A percentile compares a stretch with the other conserved stretches of the same genome.
Conservation (phyloP, 1,140 invertebrate genomes). For the Pygmarrhopalites habei region DNA sequence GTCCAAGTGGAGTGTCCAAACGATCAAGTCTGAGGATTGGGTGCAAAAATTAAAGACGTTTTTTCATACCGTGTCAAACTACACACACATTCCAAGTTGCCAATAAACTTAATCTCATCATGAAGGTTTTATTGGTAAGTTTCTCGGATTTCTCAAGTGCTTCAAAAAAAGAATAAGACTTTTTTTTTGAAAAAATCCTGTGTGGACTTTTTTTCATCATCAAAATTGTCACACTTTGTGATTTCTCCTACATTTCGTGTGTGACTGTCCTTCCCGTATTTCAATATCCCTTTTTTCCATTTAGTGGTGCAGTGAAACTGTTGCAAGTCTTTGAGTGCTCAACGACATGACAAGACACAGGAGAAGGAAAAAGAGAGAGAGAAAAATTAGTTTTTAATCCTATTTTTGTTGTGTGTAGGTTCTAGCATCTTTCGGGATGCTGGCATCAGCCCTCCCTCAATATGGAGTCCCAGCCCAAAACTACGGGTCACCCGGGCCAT, state of each 20-base stretch:
- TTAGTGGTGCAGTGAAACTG: too few relatives aligned
- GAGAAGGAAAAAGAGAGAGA: background rate
- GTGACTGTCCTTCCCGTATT: background rate
- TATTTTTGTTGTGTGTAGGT: constrained; percentile 44
- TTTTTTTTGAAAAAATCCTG: background rate
- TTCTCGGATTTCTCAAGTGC: background rate
- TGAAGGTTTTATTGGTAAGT: constrained; percentile 2
- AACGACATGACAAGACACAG: background rate
- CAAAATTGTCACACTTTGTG: background rate
- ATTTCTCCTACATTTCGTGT: background rate
- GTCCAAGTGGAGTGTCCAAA: background rate
- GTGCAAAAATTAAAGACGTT: background rate
- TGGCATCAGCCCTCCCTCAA: constrained; percentile 38
- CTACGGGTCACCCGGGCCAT: background rate
- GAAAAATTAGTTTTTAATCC: background rate
- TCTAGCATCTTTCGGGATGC: constrained; percentile 47
- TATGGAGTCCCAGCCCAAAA: background rate
- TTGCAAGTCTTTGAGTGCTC: too few relatives aligned
- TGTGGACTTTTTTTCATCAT: background rate
- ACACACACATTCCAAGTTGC: background rate
- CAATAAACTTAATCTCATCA: background rate
- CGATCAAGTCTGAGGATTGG: background rate
- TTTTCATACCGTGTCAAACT: background rate
- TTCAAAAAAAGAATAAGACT: background rate
- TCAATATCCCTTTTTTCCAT: background rate